phyloP scores from a whole-genome alignment of 1,140 invertebrate species.

The Drosophila lacteicornis region DNA sequence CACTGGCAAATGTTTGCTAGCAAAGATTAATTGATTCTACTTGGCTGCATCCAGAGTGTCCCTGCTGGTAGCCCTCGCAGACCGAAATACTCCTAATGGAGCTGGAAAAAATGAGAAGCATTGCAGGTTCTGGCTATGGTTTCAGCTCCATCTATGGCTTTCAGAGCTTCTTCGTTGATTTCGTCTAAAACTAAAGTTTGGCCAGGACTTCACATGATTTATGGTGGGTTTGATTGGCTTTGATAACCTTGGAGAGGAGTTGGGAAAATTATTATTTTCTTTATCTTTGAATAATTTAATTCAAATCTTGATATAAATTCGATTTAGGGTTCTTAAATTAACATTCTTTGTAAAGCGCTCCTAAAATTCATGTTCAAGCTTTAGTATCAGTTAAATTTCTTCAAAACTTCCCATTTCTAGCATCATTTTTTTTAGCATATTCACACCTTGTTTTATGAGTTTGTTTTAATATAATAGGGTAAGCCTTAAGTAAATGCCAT shows the following conservation, averaged over 20 bases:
- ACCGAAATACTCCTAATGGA: slow-evolving; percentile 11
- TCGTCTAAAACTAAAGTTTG: slow-evolving; percentile 10
- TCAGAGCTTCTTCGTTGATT: background rate
- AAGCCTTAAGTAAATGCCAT: no score
- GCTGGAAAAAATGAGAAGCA: background rate
- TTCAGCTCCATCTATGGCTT: slow-evolving; percentile 10
- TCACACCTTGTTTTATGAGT: no score
- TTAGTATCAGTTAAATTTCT: no score
- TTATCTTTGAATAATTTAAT: background rate
- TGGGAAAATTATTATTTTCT: no score
- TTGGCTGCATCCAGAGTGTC: slow-evolving; percentile 77
- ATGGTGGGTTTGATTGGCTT: slow-evolving; percentile 3
- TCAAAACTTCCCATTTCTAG: background rate
- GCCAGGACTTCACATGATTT: slow-evolving; percentile 16
- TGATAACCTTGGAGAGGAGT: background rate
- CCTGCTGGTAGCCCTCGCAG: slow-evolving; percentile 40
- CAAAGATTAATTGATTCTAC: slow-evolving; percentile 83
- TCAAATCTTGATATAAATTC: background rate
- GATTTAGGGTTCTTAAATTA: no score
- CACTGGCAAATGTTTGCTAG: slow-evolving; percentile 77
- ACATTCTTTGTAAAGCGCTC: no score
- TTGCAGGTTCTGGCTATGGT: slow-evolving; percentile 3
- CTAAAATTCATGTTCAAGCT: no score
- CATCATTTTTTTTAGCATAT: no score
- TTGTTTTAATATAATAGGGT: no score